A percentile compares a stretch with the other conserved stretches of the same genome.
These are phyloP conservation scores for Torymus texanus DNA, from an alignment of 2,888 invertebrate genomes.

Conservation along the genomic window DNA sequence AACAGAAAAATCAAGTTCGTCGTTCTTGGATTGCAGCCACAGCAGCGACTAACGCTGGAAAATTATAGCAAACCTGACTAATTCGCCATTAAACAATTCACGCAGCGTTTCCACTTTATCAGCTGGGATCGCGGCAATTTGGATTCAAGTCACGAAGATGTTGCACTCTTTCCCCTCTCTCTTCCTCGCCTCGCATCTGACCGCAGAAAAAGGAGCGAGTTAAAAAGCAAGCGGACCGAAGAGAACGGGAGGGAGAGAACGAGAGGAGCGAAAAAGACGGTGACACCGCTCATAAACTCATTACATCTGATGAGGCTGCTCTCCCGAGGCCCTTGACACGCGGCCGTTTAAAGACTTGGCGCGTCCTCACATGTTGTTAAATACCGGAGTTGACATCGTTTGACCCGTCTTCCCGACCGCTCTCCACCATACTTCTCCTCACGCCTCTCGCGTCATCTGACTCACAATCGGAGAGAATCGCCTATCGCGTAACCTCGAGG, in stretches of 20 bases:
- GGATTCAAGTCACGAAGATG: constrained; percentile 38
- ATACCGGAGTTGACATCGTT: constrained; percentile 73
- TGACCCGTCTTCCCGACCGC: constrained; percentile 70
- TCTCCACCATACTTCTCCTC: constrained; percentile 34
- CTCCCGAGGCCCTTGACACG: constrained; percentile 66
- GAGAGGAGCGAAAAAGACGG: constrained; percentile 45
- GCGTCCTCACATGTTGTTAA: constrained; percentile 68
- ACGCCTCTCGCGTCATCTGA: constrained; percentile 58
- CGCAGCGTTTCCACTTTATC: constrained; percentile 44
- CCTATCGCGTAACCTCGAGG: constrained; percentile 47
- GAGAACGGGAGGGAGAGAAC: background rate
- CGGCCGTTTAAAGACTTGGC: constrained; percentile 58
- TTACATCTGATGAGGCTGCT: constrained; percentile 61
- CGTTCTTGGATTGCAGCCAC: constrained; percentile 10
- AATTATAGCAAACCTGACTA: constrained; percentile 44
- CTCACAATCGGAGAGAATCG: constrained; percentile 59
- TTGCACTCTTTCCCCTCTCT: too few relatives aligned
- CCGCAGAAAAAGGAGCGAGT: too few relatives aligned
- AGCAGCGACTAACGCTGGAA: constrained; percentile 16
- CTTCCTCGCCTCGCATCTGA: too few relatives aligned
- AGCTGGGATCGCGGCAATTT: constrained; percentile 40
- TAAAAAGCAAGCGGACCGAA: too few relatives aligned
- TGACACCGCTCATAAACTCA: constrained; percentile 66
- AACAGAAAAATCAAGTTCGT: constrained; percentile 15
- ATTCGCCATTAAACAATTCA: constrained; percentile 49